A percentile compares a stretch with the other conserved stretches of the same genome.
phyloP scores from a whole-genome alignment of 1,140 invertebrate genomes.

The Zelostemma sp. region DNA sequence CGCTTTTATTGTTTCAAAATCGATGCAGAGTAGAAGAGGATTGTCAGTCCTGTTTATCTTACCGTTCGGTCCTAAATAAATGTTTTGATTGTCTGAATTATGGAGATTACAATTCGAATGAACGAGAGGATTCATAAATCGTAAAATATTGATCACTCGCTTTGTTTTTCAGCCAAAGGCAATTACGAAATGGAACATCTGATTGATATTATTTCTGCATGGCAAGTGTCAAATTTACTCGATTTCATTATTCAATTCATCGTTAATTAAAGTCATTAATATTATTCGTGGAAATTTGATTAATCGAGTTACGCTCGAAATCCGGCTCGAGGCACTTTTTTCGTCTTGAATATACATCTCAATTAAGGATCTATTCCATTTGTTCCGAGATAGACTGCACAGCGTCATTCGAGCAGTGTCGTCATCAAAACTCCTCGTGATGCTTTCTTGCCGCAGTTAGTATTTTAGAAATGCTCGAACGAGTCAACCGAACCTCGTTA shows the following conservation, averaged over 20 bases:
- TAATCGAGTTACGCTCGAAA: too few relatives aligned
- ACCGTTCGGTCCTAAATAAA: neutral
- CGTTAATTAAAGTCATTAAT: too few relatives aligned
- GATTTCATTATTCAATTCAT: too few relatives aligned
- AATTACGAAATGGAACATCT: neutral
- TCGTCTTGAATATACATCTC: too few relatives aligned
- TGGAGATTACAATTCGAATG: neutral
- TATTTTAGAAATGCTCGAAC: slow-evolving; percentile 26
- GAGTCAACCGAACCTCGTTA: slow-evolving; percentile 42
- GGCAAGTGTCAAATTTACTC: neutral
- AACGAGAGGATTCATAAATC: neutral
- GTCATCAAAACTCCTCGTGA: neutral
- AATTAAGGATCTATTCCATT: too few relatives aligned
- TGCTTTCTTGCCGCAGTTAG: slow-evolving; percentile 19
- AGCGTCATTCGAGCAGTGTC: too few relatives aligned
- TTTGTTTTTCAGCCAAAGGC: neutral
- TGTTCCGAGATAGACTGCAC: too few relatives aligned
- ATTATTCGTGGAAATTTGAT: too few relatives aligned
- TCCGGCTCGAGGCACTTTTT: too few relatives aligned
- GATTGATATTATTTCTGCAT: neutral
- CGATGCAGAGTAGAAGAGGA: too few relatives aligned
- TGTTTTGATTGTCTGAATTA: neutral
- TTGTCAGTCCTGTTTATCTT: neutral
- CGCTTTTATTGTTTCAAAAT: too few relatives aligned
- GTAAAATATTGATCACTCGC: neutral